Evolutionary conservation across 2,888 invertebrate species (phyloP).

Genomic region (Drosophila atroscutellata): DNA sequence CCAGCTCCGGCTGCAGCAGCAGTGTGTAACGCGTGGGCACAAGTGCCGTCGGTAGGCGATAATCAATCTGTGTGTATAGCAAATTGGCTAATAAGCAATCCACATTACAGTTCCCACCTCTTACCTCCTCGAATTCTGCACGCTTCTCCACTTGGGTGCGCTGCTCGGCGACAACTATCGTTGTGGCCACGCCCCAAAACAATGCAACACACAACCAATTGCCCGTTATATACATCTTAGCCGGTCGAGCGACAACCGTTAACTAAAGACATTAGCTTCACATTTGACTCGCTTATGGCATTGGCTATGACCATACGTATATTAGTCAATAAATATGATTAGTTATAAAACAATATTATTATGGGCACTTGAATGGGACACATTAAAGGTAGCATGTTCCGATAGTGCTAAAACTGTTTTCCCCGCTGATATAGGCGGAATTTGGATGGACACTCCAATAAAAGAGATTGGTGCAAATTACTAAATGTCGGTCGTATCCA

Average conservation of each 20-base stretch:
- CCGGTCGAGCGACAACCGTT: constrained; percentile 38
- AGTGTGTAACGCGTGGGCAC: constrained; percentile 89
- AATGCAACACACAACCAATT: constrained; percentile 48
- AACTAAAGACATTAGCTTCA: constrained; percentile 40
- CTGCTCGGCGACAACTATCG: constrained; percentile 63
- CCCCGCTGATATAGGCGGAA: background rate
- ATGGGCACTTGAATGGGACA: constrained; percentile 38
- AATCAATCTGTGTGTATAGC: constrained; percentile 58
- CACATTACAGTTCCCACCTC: background rate
- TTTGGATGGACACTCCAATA: background rate
- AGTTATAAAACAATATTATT: constrained; percentile 32
- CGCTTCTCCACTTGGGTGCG: constrained; percentile 41
- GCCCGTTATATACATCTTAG: constrained; percentile 54
- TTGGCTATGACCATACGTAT: constrained; percentile 26
- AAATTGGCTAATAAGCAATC: background rate
- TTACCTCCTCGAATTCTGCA: constrained; percentile 36
- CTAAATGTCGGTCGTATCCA: background rate
- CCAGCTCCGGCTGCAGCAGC: constrained; percentile 88
- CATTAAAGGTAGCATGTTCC: constrained; percentile 46
- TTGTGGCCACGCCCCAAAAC: constrained; percentile 58
- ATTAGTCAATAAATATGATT: constrained; percentile 29
- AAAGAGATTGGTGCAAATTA: background rate
- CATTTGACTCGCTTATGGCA: constrained; percentile 3
- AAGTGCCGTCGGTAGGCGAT: constrained; percentile 87
- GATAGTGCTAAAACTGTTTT: constrained; percentile 25